These are phyloP conservation scores for Epinephelus lanceolatus DNA, from an alignment of 2,113 vertebrate genomes.

Conservation along the genomic window DNA sequence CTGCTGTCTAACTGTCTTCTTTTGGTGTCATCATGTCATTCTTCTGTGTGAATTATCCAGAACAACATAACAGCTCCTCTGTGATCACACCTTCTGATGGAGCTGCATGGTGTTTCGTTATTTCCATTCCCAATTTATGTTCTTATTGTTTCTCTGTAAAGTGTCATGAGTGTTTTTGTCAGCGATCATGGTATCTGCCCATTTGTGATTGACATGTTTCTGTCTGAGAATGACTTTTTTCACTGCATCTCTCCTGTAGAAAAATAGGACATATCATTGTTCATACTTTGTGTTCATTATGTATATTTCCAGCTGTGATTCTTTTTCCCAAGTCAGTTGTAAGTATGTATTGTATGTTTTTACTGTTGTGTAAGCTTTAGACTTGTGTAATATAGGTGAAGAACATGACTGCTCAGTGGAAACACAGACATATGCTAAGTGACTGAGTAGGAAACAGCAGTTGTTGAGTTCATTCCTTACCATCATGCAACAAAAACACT, in stretches of 20 bases:
- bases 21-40: slow-evolving; percentile 34
- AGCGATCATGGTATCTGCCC: slow-evolving; percentile 2
- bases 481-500: background rate
- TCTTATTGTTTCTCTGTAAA: slow-evolving; percentile 19
- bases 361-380: background rate
- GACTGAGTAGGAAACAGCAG: background rate
- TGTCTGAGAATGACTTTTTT: slow-evolving; percentile 8
- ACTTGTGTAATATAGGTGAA: background rate
- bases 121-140: background rate
- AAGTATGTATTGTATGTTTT: slow-evolving; percentile 1
- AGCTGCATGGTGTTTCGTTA: slow-evolving; percentile 32
- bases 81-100: slow-evolving; percentile 6
- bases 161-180: slow-evolving; percentile 1
- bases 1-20: slow-evolving; percentile 28
- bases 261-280: background rate
- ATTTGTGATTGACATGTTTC: slow-evolving; percentile 1
- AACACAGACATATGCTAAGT: background rate
- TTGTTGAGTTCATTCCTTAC: background rate
- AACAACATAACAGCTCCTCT: slow-evolving; percentile 11
- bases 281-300: slow-evolving; percentile 4
- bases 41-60: slow-evolving; percentile 32
- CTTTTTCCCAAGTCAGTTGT: background rate
- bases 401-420: background rate
- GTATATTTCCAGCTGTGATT: slow-evolving; percentile 10
- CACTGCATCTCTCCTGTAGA: background rate